Conservation (phyloP, 2,797 vertebrate genomes). For the Bryconaethiops microstoma region DNA sequence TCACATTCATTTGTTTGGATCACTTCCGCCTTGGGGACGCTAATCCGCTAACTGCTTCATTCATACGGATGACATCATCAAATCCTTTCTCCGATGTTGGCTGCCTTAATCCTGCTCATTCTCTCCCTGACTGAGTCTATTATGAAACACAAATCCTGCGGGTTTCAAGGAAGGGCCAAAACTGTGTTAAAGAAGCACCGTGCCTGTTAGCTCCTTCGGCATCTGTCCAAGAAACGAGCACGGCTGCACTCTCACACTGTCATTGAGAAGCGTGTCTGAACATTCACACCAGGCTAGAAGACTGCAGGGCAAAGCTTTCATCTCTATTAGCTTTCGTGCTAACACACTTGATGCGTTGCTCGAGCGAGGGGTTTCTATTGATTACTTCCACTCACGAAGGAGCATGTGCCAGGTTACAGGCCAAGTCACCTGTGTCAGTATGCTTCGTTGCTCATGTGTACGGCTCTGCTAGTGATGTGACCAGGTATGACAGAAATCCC, state of each 20-base stretch:
- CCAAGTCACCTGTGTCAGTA: not conserved
- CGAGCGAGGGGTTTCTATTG: constrained; percentile 8
- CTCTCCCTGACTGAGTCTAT: constrained; percentile 79
- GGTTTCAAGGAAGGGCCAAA: constrained; percentile 70
- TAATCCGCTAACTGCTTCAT: constrained; percentile 83
- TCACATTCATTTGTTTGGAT: constrained; percentile 77
- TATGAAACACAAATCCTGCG: constrained; percentile 77
- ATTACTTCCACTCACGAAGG: not conserved
- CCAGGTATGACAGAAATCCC: not conserved
- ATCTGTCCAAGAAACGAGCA: constrained; percentile 54
- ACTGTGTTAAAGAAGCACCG: constrained; percentile 48
- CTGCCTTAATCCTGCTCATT: constrained; percentile 83
- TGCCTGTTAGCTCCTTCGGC: constrained; percentile 61
- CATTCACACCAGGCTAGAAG: constrained; percentile 14
- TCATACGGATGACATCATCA: constrained; percentile 84
- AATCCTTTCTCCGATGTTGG: constrained; percentile 78
- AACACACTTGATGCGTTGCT: constrained; percentile 10
- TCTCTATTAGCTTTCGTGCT: constrained; percentile 24
- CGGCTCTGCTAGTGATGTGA: not conserved
- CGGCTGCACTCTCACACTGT: constrained; percentile 17
- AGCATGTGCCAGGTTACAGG: constrained; percentile 8
- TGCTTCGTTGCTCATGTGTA: constrained; percentile 5
- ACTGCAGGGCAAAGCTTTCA: constrained; percentile 21
- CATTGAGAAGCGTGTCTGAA: constrained; percentile 51
- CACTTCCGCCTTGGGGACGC: constrained; percentile 71